Evolutionary conservation across 2,888 invertebrate genomes (phyloP).

Genomic region (Thereva nobilitata): DNA sequence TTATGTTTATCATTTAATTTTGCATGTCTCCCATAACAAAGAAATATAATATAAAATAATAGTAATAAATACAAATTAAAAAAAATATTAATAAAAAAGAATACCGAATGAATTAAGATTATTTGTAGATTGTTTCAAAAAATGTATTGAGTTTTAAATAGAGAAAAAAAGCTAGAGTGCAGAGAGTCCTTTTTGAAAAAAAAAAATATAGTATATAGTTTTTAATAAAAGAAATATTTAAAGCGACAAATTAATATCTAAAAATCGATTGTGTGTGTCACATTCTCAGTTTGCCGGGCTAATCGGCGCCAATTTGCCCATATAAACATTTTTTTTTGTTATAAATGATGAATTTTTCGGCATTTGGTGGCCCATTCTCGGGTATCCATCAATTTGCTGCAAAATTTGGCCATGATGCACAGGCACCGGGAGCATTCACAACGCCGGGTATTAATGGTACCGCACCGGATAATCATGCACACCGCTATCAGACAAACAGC

Average conservation of each 20-base stretch:
- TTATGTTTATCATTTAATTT: slow-evolving; percentile 23
- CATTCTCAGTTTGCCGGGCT: slow-evolving; percentile 2
- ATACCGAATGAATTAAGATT: background rate
- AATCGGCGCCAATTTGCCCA: slow-evolving; percentile 9
- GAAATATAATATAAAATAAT: slow-evolving; percentile 2
- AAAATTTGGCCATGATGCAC: slow-evolving; percentile 57
- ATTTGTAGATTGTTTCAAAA: background rate
- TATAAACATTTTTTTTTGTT: background rate
- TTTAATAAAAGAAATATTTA: no score
- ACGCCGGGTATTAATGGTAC: slow-evolving; percentile 54
- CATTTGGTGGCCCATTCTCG: slow-evolving; percentile 58
- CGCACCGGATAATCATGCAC: slow-evolving; percentile 55
- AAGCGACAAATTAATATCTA: no score
- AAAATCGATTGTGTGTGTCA: slow-evolving; percentile 22
- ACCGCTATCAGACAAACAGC: slow-evolving; percentile 59
- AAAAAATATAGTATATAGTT: no score
- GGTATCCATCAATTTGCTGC: slow-evolving; percentile 59
- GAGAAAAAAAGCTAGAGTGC: no score
- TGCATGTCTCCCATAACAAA: background rate
- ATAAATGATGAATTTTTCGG: slow-evolving; percentile 59
- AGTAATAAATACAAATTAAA: background rate
- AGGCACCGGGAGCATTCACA: slow-evolving; percentile 56
- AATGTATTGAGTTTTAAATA: no score
- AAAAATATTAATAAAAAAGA: background rate
- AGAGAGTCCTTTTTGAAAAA: no score